Percentiles rank a stretch among this genome's conserved stretches.
These are phyloP conservation scores for Isichthys henryi DNA, from an alignment of 2,113 vertebrate genomes.

Conservation along the genomic window DNA sequence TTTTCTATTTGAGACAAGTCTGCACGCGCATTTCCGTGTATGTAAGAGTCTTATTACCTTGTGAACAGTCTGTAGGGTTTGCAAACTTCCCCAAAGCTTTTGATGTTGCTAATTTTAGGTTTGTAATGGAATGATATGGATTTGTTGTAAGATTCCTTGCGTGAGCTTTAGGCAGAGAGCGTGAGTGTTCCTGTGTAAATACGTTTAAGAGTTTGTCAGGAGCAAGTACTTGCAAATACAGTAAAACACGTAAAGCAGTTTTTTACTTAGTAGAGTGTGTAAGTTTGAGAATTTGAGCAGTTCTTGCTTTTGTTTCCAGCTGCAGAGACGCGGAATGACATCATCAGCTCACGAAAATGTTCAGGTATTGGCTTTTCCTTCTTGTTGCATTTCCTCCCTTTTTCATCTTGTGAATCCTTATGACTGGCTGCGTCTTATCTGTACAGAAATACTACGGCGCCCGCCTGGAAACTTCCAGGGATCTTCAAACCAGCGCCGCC, in stretches of 20 bases:
- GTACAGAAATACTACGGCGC: constrained; percentile 49
- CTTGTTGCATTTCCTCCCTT: neutral
- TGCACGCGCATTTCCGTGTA: neutral
- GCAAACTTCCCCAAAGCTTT: neutral
- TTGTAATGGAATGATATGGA: neutral
- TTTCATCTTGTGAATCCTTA: neutral
- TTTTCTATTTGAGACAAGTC: neutral
- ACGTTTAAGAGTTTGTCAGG: neutral
- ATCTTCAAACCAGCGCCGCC: constrained; percentile 52
- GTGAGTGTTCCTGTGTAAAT: neutral
- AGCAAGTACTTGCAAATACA: neutral
- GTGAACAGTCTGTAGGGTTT: neutral
- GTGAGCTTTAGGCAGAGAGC: too few relatives aligned
- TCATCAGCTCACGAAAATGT: constrained; percentile 29
- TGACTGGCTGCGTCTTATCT: neutral
- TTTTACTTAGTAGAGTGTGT: neutral
- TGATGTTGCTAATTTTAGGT: neutral
- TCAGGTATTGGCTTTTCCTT: constrained; percentile 21
- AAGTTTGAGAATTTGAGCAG: neutral
- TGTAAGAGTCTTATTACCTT: neutral
- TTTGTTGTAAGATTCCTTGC: neutral
- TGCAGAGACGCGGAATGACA: constrained; percentile 21
- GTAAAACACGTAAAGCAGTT: neutral
- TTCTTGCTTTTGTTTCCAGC: neutral
- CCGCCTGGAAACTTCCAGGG: constrained; percentile 43